Base-by-base conservation (phyloP, 2,797 vertebrate genomes). In the Hydrophis major region DNA sequence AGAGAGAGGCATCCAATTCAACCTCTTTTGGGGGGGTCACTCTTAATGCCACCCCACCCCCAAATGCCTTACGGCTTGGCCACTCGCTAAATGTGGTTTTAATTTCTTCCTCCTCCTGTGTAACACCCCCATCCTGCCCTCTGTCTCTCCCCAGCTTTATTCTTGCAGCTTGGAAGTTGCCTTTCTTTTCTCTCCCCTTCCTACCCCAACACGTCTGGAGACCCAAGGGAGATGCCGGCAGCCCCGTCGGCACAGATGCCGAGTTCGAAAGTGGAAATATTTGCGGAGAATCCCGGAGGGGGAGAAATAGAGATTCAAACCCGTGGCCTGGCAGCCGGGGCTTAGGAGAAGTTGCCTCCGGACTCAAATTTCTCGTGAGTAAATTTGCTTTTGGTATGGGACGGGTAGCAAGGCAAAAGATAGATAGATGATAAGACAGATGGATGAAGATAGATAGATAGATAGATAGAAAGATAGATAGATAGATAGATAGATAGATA, bases 101-200 rank as follows among this genome's bases (percentile, higher is more conserved):
- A 10, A 78, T 78, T 47, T 25, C 37, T 4, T 11, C 74, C 37
- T 42, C 74, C 37, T 22, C 74, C 20, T 4, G 37, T 42, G 11
- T 3, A 32, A 18, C n/a, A n/a, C 66, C 66, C 37, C 20, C 37
- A 18, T 83, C 37, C 10, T 83, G 37, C 8, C 1, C 32, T 18
- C 32, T 2, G 0, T 22, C 20, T 6, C 13, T 4, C 6, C 4
- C 28, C 6, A 2, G 2, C 2, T 2, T 3, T 32, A 8, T 78
- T 22, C 32, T 78, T 37, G 4, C 28, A 42, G 32, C 69, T 74
- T 37, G n/a, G n/a, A 89, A 91, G 91, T 94, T 37, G 57, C 13
- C 89, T 32, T 42, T 37, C 6, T 11, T 32, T 53, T 14, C 18
- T 10, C 0, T 2, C 5, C 0, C 37, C 16, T 7, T 10, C 42